A percentile compares a stretch with the other conserved stretches of the same genome.
Conservation (phyloP, 1,140 invertebrate genomes). For the Tribolium castaneum region DNA sequence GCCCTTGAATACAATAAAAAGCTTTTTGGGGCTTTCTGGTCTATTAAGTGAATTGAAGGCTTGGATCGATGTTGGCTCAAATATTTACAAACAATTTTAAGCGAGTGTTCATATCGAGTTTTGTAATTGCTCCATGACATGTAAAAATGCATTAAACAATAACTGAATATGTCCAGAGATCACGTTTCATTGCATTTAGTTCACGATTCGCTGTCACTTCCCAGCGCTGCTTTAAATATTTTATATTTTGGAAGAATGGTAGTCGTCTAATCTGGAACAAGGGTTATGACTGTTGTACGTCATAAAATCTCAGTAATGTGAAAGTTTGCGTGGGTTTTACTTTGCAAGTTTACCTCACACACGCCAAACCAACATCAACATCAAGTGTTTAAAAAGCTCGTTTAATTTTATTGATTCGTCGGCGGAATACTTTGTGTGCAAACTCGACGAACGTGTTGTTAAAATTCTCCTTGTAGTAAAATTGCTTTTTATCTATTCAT, state of each 20-base stretch:
- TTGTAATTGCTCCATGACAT: background rate
- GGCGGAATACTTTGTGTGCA: background rate
- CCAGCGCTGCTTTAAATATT: background rate
- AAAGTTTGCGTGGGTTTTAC: slow-evolving; percentile 18
- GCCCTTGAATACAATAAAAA: too few relatives aligned
- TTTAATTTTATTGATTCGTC: slow-evolving; percentile 27
- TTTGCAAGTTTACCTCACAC: slow-evolving; percentile 5
- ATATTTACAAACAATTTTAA: background rate
- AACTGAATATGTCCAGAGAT: background rate
- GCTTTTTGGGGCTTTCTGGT: background rate
- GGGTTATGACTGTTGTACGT: background rate
- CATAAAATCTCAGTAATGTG: slow-evolving; percentile 6
- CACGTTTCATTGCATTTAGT: background rate
- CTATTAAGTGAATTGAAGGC: background rate
- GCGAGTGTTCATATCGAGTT: background rate
- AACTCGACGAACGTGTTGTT: background rate
- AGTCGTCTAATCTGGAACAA: too few relatives aligned
- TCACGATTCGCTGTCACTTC: background rate
- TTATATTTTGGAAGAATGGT: slow-evolving; percentile 3
- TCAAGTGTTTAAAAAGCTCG: slow-evolving; percentile 22
- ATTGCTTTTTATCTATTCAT: slow-evolving; percentile 5
- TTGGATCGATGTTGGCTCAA: background rate
- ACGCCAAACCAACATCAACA: slow-evolving; percentile 23
- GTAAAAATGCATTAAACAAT: background rate
- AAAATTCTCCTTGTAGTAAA: background rate